Conservation (phyloP, 2,888 invertebrate species). For the Miltochrista miniata region DNA sequence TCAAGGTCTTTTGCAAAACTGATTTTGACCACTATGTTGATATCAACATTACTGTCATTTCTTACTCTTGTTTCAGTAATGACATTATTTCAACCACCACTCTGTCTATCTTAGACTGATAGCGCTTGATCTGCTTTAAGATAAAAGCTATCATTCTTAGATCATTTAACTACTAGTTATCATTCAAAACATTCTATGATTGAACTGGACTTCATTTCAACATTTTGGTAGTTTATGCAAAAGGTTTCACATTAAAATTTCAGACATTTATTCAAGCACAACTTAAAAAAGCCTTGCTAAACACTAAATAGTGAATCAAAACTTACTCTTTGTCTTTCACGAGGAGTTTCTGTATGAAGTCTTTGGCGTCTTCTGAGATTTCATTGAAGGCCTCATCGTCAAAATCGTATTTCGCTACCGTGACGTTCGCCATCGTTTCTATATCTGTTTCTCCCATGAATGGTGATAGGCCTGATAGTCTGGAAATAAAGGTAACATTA, state of each 20-base stretch:
- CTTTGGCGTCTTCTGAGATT: conserved; percentile 97
- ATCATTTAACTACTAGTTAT: too few species aligned
- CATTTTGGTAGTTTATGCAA: too few species aligned
- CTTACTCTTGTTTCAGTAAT: too few species aligned
- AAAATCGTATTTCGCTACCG: conserved; percentile 98
- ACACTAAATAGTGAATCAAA: conserved; percentile 19
- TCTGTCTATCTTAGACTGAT: too few species aligned
- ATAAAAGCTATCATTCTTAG: too few species aligned
- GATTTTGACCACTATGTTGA: too few species aligned
- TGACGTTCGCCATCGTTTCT: conserved; percentile 99
- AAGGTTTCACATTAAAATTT: conserved; percentile 6
- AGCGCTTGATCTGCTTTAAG: too few species aligned
- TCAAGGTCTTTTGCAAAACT: too few species aligned
- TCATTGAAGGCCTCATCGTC: conserved; percentile 98
- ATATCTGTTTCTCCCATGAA: conserved; percentile 99
- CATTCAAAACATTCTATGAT: too few species aligned
- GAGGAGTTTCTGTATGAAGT: conserved; percentile 96
- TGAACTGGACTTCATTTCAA: too few species aligned
- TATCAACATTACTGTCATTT: too few species aligned
- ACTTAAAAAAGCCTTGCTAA: conserved; percentile 4
- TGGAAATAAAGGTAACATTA: conserved; percentile 49
- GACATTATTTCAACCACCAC: too few species aligned
- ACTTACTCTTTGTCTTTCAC: conserved; percentile 96
- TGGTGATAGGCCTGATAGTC: conserved; percentile 97
- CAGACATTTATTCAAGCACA: background rate